These are phyloP conservation scores for Anastrepha ludens DNA, from an alignment of 1,140 invertebrate genomes.

Conservation along the genomic window DNA sequence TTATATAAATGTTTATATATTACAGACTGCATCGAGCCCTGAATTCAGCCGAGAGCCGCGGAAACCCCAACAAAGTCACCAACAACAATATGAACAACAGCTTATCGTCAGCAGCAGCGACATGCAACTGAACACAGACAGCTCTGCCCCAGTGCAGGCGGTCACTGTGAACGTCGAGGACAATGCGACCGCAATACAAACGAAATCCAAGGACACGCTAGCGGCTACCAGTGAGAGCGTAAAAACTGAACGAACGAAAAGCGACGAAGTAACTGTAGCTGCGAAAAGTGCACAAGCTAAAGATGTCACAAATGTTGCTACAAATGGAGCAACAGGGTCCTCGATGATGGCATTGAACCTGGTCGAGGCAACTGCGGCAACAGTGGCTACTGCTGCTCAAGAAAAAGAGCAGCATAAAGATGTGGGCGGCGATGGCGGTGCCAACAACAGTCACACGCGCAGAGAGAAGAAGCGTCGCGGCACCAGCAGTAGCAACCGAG, in stretches of 20 bases:
- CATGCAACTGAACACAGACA: slow-evolving; percentile 14
- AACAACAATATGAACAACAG: background rate
- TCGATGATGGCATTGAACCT: slow-evolving; percentile 51
- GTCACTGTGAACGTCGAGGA: slow-evolving; percentile 13
- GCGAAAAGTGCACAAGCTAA: slow-evolving; percentile 24
- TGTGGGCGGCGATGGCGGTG: background rate
- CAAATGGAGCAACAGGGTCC: slow-evolving; percentile 47
- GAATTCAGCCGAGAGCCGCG: slow-evolving; percentile 11
- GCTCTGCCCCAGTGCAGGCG: background rate
- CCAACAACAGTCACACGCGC: background rate
- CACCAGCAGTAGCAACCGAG: slow-evolving; percentile 37
- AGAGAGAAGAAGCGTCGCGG: slow-evolving; percentile 24
- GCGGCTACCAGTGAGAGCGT: slow-evolving; percentile 22
- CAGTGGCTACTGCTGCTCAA: background rate
- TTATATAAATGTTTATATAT: background rate
- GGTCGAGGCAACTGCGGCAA: background rate
- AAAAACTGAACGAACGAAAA: slow-evolving; percentile 34
- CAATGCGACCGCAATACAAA: slow-evolving; percentile 31
- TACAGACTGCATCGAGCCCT: slow-evolving; percentile 18
- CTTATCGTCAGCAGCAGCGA: slow-evolving; percentile 49
- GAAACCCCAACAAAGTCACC: background rate
- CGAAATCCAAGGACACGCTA: slow-evolving; percentile 50
- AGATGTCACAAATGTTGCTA: slow-evolving; percentile 36
- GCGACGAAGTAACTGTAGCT: background rate
- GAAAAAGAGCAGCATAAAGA: background rate